Evolutionary conservation across 2,113 vertebrate species (phyloP), one percentile per base, ranked within the genome.

Genomic region (Pterophyllum scalare): DNA sequence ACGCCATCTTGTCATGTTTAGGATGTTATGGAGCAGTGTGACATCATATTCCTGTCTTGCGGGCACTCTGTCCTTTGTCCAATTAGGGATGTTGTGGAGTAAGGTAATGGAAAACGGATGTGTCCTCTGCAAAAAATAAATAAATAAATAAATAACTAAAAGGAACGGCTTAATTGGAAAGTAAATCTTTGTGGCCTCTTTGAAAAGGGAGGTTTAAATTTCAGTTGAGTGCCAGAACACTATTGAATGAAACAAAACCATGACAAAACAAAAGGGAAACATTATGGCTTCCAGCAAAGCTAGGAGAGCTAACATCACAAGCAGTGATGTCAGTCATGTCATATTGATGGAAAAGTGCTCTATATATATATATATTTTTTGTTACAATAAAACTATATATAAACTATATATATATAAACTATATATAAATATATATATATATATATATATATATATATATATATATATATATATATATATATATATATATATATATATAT

Each of bases 51-150:
- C 80, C 77, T 90, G 84, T 87, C 91, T 91, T 13, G 84, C 65
- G 77, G 90, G 92, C 79, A 88, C 74, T 10, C 8, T 88, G 86
- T 88, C 87, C 82, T 93, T 89, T 92, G 85, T 83, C 90, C 89
- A 91, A 92, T 91, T 91, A 94, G 74, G 81, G 84, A 89, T 91
- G 87, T 94, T 91, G 88, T 81, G 74, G 70, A 75, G 87, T n/a
- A 88, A 83, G 83, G 80, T 93, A 92, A 94, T 92, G 78, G 86
- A 91, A 92, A 93, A 91, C 90, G 62, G 83, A 90, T 93, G 94
- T 67, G 82, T 91, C 80, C 61, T 89, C 46, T 52, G 46, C 67
- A 83, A 54, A 84, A 86, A 80, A 54, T 8, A 26, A 56, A 43
- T 46, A 59, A 57, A 62, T 57, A 80, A 56, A 59, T 52, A 58